Evolutionary conservation across 2,113 vertebrate genomes (phyloP), one percentile per base, ranked within the genome.

Genomic region (Eurystomus gularis): DNA sequence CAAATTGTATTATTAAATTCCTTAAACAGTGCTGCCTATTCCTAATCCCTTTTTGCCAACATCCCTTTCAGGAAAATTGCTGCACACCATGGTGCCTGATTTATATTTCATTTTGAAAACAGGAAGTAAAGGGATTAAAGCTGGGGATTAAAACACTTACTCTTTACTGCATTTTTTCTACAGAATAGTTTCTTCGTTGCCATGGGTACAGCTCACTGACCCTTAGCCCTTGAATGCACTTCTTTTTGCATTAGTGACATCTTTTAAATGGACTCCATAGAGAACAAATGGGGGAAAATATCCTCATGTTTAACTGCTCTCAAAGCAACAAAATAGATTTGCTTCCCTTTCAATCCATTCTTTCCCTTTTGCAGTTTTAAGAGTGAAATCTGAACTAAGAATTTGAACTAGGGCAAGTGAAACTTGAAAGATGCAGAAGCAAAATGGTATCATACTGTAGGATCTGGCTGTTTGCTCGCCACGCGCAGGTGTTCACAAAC

Each of bases 81-180:
- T 90, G 86, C 93, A 11, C 28, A 40, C 92, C 94, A 95, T 58
- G 95, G 98, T 96, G 96, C 96, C 96, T 96, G 96, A 98, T 98
- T 98, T 98, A 98, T 98, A 98, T 97, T 98, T 98, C 91, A 98
- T 98, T 98, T 97, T 89, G 92, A 97, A 97, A 98, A 98, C 96
- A 98, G 98, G 98, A 98, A 98, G 95, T 95, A 97, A 98, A 97
- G 78, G 95, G 97, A 98, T 98, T 98, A 98, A 98, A 97, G 94
- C 66, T 97, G 93, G 94, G 95, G 98, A 98, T 98, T 98, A 98
- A 98, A 98, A 98, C 97, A 97, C 96, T 98, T 98, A 97, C 97
- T 97, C 94, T 97, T 97, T 93, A 95, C 89, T 82, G 77, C 90
- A 96, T 97, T 98, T 98, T 97, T 96, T 92, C 93, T 97, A 84